Evolutionary conservation across 2,888 invertebrate species (phyloP).

Genomic region (Trissoscelio sp.): DNA sequence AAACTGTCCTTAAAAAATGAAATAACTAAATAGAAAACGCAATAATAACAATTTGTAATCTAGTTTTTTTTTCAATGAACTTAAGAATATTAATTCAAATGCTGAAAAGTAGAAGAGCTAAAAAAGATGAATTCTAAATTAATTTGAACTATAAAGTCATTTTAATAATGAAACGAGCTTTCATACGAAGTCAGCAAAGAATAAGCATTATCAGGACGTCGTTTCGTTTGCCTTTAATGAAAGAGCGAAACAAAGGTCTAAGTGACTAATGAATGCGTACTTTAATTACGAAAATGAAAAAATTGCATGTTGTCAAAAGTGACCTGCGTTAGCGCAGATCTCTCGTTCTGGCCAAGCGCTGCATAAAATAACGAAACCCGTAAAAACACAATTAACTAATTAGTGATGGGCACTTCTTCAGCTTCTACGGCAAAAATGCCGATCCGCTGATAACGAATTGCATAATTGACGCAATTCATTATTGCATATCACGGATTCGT

Average conservation of each 20-base stretch:
- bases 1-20: too few relatives aligned
- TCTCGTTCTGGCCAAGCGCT: too few relatives aligned
- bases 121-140: too few relatives aligned
- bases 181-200: neutral
- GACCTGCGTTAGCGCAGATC: too few relatives aligned
- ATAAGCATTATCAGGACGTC: neutral
- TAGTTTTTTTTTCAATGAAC: too few relatives aligned
- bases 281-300: constrained; percentile 27
- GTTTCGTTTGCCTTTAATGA: constrained; percentile 11
- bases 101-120: too few relatives aligned
- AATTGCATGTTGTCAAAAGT: neutral
- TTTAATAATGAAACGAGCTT: neutral
- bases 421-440: neutral
- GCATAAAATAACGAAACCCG: too few relatives aligned
- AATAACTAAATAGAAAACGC: too few relatives aligned
- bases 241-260: constrained; percentile 26
- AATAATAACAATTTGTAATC: too few relatives aligned
- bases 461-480: constrained; percentile 17
- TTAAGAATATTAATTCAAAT: too few relatives aligned
- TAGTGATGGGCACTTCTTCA: neutral
- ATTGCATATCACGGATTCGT: neutral
- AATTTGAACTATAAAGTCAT: constrained; percentile 5
- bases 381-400: constrained; percentile 15
- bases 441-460: neutral
- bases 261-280: constrained; percentile 31